phyloP scores from a whole-genome alignment of 2,113 vertebrate genomes.

The Chamaea fasciata region DNA sequence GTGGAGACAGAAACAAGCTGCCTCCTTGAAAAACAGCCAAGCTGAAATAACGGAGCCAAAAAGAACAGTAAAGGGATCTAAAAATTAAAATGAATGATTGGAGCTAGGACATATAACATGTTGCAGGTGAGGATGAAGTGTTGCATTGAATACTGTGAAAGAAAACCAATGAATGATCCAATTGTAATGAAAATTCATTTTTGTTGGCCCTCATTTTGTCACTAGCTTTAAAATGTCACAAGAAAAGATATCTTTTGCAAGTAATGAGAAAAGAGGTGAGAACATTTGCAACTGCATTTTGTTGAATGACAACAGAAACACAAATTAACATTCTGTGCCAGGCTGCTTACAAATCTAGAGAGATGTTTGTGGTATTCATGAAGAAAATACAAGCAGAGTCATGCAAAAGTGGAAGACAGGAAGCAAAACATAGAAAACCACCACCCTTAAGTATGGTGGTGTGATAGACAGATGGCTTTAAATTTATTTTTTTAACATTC shows the following conservation, averaged over 20 bases:
- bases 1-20: not conserved
- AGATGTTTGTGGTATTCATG: not conserved
- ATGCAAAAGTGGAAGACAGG: not conserved
- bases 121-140: not conserved
- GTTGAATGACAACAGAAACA: not conserved
- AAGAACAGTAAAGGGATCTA: not conserved
- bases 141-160: not conserved
- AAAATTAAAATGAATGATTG: not conserved
- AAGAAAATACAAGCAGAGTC: not conserved
- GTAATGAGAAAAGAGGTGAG: not conserved
- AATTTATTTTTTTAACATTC: not conserved
- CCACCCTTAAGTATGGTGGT: not conserved
- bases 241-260: not conserved
- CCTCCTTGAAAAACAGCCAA: not conserved
- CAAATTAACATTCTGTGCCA: not conserved
- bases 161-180: not conserved
- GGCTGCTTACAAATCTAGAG: not conserved
- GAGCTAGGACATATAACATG: not conserved
- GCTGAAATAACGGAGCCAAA: not conserved
- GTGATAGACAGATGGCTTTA: not conserved
- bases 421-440: not conserved
- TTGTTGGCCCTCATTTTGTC: not conserved
- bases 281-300: not conserved
- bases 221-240: not conserved
- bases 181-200: not conserved